A percentile compares a stretch with the other conserved stretches of the same genome.
These are phyloP conservation scores for Alviniconcha marisindica DNA, from an alignment of 1,140 invertebrate species.

Conservation along the genomic window DNA sequence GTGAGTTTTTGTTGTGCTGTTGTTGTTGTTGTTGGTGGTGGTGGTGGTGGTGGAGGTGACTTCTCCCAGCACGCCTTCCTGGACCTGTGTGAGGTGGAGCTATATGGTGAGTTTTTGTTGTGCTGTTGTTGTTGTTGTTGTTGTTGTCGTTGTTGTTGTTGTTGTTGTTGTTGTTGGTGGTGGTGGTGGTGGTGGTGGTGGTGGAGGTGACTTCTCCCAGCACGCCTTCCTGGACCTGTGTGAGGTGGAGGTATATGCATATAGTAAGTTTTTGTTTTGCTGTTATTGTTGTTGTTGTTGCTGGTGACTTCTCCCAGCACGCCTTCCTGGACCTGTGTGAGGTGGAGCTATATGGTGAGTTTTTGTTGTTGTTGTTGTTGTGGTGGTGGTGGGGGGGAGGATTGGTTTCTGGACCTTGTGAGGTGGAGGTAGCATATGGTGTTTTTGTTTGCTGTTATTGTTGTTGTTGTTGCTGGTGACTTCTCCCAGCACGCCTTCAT, in stretches of 20 bases:
- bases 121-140: no score
- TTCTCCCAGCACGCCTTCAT: not conserved
- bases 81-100: not conserved
- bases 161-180: no score
- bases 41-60: not conserved
- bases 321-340: not conserved
- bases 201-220: not conserved
- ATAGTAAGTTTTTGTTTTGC: not conserved
- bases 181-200: no score
- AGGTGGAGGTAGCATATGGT: conserved; percentile 36
- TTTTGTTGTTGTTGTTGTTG: no score
- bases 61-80: not conserved
- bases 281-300: not conserved
- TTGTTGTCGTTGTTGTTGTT: no score
- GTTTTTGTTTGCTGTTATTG: not conserved
- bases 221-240: conserved; percentile 26
- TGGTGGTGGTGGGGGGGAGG: no score
- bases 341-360: not conserved
- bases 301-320: not conserved
- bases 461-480: not conserved
- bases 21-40: not conserved
- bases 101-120: no score
- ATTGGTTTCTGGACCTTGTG: conserved; percentile 31
- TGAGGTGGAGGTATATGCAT: conserved; percentile 42
- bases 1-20: not conserved